phyloP scores from a whole-genome alignment of 1,140 invertebrate species.

The Asbolus verrucosus region DNA sequence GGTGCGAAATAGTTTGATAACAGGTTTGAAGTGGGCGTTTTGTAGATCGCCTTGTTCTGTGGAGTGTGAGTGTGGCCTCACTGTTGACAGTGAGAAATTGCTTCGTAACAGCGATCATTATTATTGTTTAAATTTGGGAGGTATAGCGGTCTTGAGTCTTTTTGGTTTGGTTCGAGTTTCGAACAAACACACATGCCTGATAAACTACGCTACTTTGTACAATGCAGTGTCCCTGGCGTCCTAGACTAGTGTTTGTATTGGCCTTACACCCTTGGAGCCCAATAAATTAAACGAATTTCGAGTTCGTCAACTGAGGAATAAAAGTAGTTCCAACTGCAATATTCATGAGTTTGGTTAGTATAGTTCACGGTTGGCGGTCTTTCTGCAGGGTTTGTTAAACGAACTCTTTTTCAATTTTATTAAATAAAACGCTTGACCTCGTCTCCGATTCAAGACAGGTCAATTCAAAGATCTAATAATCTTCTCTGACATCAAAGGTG shows the following conservation, averaged over 20 bases:
- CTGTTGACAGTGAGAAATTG: not conserved
- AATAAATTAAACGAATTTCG: conserved; percentile 38
- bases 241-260: conserved; percentile 28
- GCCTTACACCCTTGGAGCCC: conserved; percentile 3
- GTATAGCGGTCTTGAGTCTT: not conserved
- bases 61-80: too few species aligned
- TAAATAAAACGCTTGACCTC: conserved; percentile 23
- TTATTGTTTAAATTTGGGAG: conserved; percentile 11
- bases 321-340: conserved; percentile 25
- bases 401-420: conserved; percentile 33
- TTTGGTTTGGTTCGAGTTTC: conserved; percentile 12
- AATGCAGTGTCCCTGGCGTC: not conserved
- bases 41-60: too few species aligned
- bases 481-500: conserved; percentile 4
- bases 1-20: not conserved
- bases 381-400: not conserved
- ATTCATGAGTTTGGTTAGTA: conserved; percentile 19
- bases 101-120: not conserved
- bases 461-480: conserved; percentile 26
- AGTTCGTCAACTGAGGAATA: conserved; percentile 9
- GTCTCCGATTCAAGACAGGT: conserved; percentile 8
- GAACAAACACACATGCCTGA: conserved; percentile 19
- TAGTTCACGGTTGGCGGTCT: not conserved
- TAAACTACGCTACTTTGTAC: conserved; percentile 18
- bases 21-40: too few species aligned